phyloP scores from a whole-genome alignment of 2,888 invertebrate species.

The Aphelenchoides bicaudatus region DNA sequence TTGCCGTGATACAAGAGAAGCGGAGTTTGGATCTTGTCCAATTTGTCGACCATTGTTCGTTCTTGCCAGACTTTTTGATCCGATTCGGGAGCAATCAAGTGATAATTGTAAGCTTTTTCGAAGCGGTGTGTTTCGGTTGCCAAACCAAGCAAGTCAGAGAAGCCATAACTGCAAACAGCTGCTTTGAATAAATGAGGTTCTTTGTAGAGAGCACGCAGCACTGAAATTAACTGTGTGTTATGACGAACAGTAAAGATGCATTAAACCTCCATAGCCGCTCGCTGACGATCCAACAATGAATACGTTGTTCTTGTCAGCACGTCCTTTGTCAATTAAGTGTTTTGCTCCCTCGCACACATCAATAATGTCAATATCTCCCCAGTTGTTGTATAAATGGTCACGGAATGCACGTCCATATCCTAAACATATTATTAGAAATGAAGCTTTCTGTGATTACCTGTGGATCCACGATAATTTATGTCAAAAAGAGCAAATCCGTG shows the following conservation, averaged over 20 bases:
- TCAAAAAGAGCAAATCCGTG: constrained; percentile 63
- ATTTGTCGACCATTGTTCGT: constrained; percentile 41
- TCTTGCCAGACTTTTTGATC: constrained; percentile 21
- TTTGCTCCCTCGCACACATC: constrained; percentile 62
- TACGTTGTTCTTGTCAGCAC: constrained; percentile 59
- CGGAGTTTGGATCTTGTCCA: constrained; percentile 61
- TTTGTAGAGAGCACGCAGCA: constrained; percentile 38
- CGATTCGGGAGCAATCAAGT: constrained; percentile 48
- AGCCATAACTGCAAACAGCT: constrained; percentile 63
- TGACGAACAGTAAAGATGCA: too few relatives aligned
- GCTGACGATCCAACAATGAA: constrained; percentile 63
- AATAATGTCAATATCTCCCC: constrained; percentile 62
- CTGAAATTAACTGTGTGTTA: too few relatives aligned
- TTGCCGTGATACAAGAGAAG: constrained; percentile 62
- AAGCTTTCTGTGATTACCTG: constrained; percentile 62
- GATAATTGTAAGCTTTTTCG: constrained; percentile 62
- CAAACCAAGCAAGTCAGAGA: constrained; percentile 62
- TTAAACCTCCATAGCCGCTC: constrained; percentile 57
- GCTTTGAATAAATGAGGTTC: constrained; percentile 61
- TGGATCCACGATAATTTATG: constrained; percentile 64
- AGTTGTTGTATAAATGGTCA: constrained; percentile 62
- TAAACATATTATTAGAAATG: constrained; percentile 58
- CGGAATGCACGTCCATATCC: constrained; percentile 62
- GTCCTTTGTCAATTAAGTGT: constrained; percentile 35
- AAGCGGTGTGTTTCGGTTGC: constrained; percentile 61